phyloP scores from a whole-genome alignment of 2,888 invertebrate species.

The Geotrupes spiniger region DNA sequence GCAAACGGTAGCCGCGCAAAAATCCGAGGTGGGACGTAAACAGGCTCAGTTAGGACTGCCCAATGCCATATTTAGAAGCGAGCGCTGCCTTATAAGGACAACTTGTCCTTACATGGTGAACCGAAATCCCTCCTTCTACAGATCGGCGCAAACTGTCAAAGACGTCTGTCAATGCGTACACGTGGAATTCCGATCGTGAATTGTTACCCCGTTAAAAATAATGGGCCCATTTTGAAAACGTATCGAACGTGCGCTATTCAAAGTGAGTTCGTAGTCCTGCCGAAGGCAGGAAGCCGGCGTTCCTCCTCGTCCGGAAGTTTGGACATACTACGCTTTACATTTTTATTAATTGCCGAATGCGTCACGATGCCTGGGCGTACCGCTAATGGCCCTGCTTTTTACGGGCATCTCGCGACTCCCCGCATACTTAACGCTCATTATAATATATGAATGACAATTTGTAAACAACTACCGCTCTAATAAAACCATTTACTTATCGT shows the following conservation, averaged over 20 bases:
- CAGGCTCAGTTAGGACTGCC: constrained; percentile 59
- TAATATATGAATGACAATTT: constrained; percentile 32
- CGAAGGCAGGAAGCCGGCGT: constrained; percentile 14
- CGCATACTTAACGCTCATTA: constrained; percentile 33
- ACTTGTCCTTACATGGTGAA: constrained; percentile 77
- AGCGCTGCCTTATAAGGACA: constrained; percentile 79
- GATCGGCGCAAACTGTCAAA: constrained; percentile 31
- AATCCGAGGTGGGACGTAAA: constrained; percentile 48
- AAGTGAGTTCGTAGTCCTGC: constrained; percentile 1
- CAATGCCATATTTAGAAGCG: constrained; percentile 80
- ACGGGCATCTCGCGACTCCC: constrained; percentile 33
- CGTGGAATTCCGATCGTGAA: constrained; percentile 33
- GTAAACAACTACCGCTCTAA: constrained; percentile 30
- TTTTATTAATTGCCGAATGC: constrained; percentile 39
- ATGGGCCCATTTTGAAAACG: constrained; percentile 19
- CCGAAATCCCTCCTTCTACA: constrained; percentile 69
- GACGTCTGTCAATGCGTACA: constrained; percentile 34
- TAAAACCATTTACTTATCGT: constrained; percentile 11
- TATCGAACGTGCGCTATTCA: background rate
- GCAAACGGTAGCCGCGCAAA: constrained; percentile 29
- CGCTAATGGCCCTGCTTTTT: constrained; percentile 38
- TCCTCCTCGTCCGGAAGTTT: constrained; percentile 26
- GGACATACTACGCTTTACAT: constrained; percentile 31
- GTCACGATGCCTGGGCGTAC: constrained; percentile 38
- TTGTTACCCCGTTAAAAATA: constrained; percentile 29